A percentile compares a stretch with the other conserved stretches of the same genome.
Evolutionary conservation across 2,113 vertebrate species (phyloP).

Genomic region (Cebus imitator): DNA sequence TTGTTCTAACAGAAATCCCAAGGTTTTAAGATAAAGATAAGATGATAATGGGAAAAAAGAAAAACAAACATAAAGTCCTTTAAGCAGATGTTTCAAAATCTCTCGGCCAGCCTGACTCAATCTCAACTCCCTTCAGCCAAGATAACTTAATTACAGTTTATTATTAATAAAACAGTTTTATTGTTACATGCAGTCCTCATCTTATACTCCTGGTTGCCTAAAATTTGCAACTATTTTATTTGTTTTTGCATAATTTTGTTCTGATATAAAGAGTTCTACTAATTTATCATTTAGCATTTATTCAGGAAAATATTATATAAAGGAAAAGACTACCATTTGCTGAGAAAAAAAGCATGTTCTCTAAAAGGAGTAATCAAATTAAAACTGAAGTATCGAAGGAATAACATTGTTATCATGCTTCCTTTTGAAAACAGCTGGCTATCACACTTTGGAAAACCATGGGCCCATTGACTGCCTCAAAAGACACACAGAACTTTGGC

Average conservation of each 20-base stretch:
- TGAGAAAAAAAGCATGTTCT: background rate
- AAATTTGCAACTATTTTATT: conserved; percentile 17
- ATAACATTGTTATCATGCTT: conserved; percentile 29
- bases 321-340: background rate
- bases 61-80: background rate
- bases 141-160: background rate
- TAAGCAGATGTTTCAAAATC: background rate
- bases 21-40: background rate
- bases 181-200: background rate
- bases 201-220: background rate
- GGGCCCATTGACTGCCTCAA: background rate
- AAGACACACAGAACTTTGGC: background rate
- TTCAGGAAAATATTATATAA: background rate
- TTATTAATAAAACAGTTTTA: background rate
- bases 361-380: conserved; percentile 8
- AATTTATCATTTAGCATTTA: background rate
- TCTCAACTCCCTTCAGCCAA: background rate
- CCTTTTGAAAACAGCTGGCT: conserved; percentile 7
- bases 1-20: background rate
- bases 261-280: background rate
- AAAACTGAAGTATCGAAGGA: conserved; percentile 26
- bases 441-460: background rate
- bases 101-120: background rate
- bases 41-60: background rate
- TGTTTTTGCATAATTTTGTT: conserved; percentile 22